Percentiles rank a stretch among this genome's conserved stretches.
These are phyloP conservation scores for Monodelphis domestica DNA, from an alignment of 2,797 vertebrate species.

Conservation along the genomic window DNA sequence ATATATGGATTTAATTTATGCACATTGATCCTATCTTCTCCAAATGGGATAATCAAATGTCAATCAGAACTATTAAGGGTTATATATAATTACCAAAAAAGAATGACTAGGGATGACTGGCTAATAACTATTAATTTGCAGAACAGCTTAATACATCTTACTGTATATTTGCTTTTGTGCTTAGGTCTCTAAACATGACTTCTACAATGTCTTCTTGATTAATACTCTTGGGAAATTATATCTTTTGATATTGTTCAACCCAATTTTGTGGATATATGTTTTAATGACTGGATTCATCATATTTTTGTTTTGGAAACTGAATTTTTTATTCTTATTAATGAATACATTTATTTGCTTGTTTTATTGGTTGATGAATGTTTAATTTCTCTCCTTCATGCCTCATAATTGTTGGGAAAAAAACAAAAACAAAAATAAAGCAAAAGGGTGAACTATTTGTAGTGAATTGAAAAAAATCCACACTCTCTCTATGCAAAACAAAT, in stretches of 20 bases:
- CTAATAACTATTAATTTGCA: slow-evolving; percentile 20
- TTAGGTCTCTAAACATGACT: no score
- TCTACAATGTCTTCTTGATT: slow-evolving; percentile 54
- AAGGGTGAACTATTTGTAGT: no score
- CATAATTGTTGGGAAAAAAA: no score
- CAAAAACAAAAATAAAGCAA: no score
- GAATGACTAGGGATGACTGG: slow-evolving; percentile 11
- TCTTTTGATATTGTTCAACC: slow-evolving; percentile 34
- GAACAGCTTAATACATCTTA: neutral
- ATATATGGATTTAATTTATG: neutral
- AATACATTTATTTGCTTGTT: no score
- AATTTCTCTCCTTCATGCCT: no score
- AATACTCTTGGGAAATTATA: slow-evolving; percentile 37
- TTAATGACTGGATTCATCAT: slow-evolving; percentile 43
- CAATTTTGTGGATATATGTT: slow-evolving; percentile 10
- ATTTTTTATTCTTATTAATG: no score
- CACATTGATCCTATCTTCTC: slow-evolving; percentile 9
- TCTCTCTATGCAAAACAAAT: rapidly evolving
- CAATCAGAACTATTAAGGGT: neutral
- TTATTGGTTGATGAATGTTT: no score
- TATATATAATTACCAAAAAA: slow-evolving; percentile 45
- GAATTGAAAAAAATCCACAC: no score
- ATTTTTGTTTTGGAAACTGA: neutral
- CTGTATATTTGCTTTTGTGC: slow-evolving; percentile 46
- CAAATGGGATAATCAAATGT: slow-evolving; percentile 49